Evolutionary conservation across 2,888 invertebrate genomes (phyloP), one percentile per base, ranked within the genome.

Genomic region (Drosophila colorata): DNA sequence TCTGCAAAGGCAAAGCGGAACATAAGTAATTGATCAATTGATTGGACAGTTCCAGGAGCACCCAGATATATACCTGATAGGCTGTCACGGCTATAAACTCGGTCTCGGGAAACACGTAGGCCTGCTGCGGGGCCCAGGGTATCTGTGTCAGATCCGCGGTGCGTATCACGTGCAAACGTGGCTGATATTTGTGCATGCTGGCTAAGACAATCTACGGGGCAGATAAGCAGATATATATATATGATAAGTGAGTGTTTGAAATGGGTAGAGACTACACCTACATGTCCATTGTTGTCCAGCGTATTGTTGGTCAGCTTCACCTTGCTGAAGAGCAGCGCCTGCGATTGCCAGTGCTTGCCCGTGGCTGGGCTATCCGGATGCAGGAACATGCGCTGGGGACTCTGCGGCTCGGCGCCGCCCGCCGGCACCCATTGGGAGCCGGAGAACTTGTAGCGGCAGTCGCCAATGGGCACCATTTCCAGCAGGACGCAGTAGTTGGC

Each of bases 151-250:
- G 93, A 90, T 97, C 96, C 9, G 95, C 93, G 47, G 96, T 96
- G 43, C 96, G 94, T 38, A 97, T 95, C 76, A 99, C 94, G 92
- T 98, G 95, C 85, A 98, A 95, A 7, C 96, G 94, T 0, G 98
- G 98, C 73, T 97, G 95, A 93, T 99, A 99, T 92, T 98, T 98
- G 93, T 98, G 98, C 98, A 99, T 99, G 20, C 98, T 98, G 28
- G 97, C 97, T 65, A 98, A 93, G 3, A 97, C 95, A 88, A 97
- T 95, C 96, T 97, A 93, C 1, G 69, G 83, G n/a, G 83, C n/a
- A 63, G 57, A 82, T 60, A 88, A 87, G 91, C 91, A 80, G 3
- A 20, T 0, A 44, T n/a, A 2, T n/a, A 14, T 1, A 37, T 25
- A 4, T 18, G 37, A 60, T 72, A 49, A 75, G 59, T 37, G 8